A percentile compares a stretch with the other conserved stretches of the same genome.
Conservation (phyloP, 2,888 invertebrate species). For the Napeogenes inachia region DNA sequence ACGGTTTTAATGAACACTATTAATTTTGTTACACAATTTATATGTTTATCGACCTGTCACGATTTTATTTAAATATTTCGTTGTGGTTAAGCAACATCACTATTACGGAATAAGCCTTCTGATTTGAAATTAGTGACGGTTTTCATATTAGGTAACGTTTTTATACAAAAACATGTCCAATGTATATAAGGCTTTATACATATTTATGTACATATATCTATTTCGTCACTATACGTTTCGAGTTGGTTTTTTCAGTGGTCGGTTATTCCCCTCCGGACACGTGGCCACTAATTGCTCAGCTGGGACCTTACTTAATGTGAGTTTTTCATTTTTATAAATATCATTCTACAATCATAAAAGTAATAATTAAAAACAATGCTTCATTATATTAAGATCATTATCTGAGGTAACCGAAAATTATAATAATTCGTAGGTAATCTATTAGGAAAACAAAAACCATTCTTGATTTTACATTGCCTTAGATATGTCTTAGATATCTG, state of each 20-base stretch:
- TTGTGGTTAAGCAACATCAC: neutral
- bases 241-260: conserved; percentile 47
- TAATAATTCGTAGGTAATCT: too few relatives aligned
- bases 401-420: neutral
- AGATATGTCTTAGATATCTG: too few relatives aligned
- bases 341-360: neutral
- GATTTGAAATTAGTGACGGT: too few relatives aligned
- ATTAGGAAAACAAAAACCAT: conserved; percentile 9
- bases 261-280: conserved; percentile 67
- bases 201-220: conserved; percentile 16
- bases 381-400: neutral
- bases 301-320: conserved; percentile 62
- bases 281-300: conserved; percentile 75
- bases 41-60: conserved; percentile 8
- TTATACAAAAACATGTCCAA: too few relatives aligned
- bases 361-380: neutral
- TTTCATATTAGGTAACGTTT: too few relatives aligned
- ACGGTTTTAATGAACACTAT: conserved; percentile 19
- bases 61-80: conserved; percentile 6
- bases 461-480: conserved; percentile 11
- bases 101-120: too few relatives aligned
- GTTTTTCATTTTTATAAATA: conserved; percentile 51
- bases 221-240: conserved; percentile 33
- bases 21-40: conserved; percentile 19
- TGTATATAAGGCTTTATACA: conserved; percentile 1